Percentiles rank a stretch among this genome's conserved stretches.
Evolutionary conservation across 2,797 vertebrate species (phyloP).

Genomic region (Macrochelys suwanniensis): DNA sequence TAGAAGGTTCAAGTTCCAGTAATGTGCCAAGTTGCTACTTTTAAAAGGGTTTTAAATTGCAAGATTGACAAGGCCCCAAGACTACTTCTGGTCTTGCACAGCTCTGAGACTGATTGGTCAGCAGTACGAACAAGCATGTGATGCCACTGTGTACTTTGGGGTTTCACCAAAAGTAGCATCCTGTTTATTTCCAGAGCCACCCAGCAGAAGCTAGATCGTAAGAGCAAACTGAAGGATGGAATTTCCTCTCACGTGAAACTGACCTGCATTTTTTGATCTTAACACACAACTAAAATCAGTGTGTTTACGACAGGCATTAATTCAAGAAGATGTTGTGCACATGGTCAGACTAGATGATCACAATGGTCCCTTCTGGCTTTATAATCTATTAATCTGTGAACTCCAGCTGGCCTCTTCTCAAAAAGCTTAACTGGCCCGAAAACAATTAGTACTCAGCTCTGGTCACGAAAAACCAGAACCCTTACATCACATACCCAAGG

Average conservation of each 20-base stretch:
- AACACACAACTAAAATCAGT: neutral
- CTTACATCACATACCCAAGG: neutral
- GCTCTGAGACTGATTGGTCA: neutral
- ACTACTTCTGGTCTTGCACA: neutral
- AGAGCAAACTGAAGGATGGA: neutral
- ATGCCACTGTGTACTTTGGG: neutral
- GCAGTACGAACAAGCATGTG: no score
- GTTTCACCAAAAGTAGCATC: neutral
- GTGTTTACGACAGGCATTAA: neutral
- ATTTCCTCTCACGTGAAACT: neutral
- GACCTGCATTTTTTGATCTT: neutral
- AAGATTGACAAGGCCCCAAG: neutral
- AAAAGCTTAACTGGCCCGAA: neutral
- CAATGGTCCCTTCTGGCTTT: neutral
- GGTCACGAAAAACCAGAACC: neutral
- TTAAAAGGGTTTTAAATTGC: neutral
- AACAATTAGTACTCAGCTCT: rapidly evolving
- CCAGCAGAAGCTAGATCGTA: neutral
- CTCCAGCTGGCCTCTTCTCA: neutral
- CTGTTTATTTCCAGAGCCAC: neutral
- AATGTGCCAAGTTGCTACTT: neutral
- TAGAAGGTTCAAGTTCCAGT: neutral
- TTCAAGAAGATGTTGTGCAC: neutral
- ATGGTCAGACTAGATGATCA: neutral
- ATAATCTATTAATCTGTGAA: neutral